Percentiles rank a stretch among this genome's conserved stretches.
phyloP scores from a whole-genome alignment of 2,888 invertebrate genomes.

The Dendrolimus houi region DNA sequence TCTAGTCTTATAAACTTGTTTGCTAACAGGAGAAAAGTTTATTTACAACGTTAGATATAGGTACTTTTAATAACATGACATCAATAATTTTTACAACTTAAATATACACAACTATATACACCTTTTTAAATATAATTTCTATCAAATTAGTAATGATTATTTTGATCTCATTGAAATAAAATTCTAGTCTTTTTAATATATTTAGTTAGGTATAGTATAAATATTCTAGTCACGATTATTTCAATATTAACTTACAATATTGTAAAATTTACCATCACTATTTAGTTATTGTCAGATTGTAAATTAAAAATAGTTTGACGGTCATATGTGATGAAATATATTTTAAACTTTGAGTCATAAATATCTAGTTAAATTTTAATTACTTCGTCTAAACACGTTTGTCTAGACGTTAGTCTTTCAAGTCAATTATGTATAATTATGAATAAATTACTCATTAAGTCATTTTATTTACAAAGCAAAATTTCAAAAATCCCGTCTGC shows the following conservation, averaged over 20 bases:
- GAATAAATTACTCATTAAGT: conserved; percentile 6
- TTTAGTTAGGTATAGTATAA: neutral
- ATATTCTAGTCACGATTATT: conserved; percentile 3
- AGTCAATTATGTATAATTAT: neutral
- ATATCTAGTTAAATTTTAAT: conserved; percentile 10
- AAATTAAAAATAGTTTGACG: neutral
- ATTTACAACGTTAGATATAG: too few relatives aligned
- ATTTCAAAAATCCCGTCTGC: neutral
- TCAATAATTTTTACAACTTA: neutral
- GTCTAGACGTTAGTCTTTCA: too few relatives aligned
- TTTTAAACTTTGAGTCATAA: neutral
- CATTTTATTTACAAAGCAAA: neutral
- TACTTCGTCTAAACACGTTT: too few relatives aligned
- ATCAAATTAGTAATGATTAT: too few relatives aligned
- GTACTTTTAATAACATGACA: too few relatives aligned
- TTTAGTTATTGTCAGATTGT: conserved; percentile 8
- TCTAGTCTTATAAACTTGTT: too few relatives aligned
- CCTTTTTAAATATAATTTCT: too few relatives aligned
- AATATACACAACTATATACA: neutral
- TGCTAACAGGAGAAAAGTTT: too few relatives aligned
- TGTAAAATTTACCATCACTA: neutral
- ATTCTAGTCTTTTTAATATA: too few relatives aligned
- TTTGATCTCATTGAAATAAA: too few relatives aligned
- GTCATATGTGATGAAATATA: too few relatives aligned
- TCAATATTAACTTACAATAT: neutral